Percentiles rank a stretch among this genome's conserved stretches.
These are phyloP conservation scores for Papilio machaon DNA, from an alignment of 1,140 invertebrate genomes.

Conservation along the genomic window DNA sequence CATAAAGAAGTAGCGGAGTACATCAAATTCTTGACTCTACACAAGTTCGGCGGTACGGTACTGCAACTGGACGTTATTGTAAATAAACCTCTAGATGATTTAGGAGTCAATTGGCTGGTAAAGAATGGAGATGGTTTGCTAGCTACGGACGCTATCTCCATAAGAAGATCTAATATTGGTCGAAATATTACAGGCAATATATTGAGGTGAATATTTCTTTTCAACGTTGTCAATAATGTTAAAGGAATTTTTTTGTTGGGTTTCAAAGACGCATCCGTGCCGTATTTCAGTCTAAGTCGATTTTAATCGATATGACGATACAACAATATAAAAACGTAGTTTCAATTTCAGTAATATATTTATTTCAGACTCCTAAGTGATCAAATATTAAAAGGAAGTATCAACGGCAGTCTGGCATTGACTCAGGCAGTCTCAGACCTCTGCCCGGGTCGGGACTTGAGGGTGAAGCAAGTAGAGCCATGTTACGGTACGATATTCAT, in stretches of 20 bases:
- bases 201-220: slow-evolving; percentile 17
- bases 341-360: no score
- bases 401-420: neutral
- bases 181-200: slow-evolving; percentile 16
- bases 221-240: no score
- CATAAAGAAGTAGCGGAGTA: slow-evolving; percentile 7
- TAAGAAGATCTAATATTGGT: neutral
- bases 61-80: slow-evolving; percentile 13
- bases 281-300: no score
- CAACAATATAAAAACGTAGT: no score
- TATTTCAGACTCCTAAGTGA: slow-evolving; percentile 8
- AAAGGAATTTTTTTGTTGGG: no score
- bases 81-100: neutral
- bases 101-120: slow-evolving; percentile 22
- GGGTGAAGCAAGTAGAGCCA: neutral
- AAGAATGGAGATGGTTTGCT: neutral
- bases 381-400: slow-evolving; percentile 2
- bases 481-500: slow-evolving; percentile 5
- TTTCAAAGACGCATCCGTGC: no score
- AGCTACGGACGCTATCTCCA: slow-evolving; percentile 16
- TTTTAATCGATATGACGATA: no score
- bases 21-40: slow-evolving; percentile 26
- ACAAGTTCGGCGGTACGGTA: slow-evolving; percentile 27
- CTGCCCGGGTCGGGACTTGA: neutral
- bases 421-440: neutral